A percentile compares a stretch with the other conserved stretches of the same genome.
These are phyloP conservation scores for Ricordea florida DNA, from an alignment of 92 coral and sea anemone species.

Conservation along the genomic window DNA sequence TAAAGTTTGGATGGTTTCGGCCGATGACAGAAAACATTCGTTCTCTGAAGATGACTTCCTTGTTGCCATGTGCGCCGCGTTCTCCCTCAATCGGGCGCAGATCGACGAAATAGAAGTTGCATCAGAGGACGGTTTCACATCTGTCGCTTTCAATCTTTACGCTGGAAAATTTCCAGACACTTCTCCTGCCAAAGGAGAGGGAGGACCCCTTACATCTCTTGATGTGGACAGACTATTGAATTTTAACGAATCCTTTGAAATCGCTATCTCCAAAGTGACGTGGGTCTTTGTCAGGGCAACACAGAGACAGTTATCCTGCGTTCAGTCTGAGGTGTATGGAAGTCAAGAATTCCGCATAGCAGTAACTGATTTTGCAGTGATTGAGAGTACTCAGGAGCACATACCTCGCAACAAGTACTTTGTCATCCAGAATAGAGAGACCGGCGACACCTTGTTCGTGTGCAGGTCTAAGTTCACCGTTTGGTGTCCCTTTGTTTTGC, in stretches of 20 bases:
- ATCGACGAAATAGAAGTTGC: slow-evolving; percentile 14
- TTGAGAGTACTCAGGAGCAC: slow-evolving; percentile 22
- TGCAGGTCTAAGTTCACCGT: slow-evolving; percentile 64
- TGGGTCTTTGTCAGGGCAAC: slow-evolving; percentile 72
- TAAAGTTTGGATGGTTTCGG: slow-evolving; percentile 68
- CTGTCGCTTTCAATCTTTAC: slow-evolving; percentile 49
- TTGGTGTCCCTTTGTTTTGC: slow-evolving; percentile 52
- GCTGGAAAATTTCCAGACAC: slow-evolving; percentile 1
- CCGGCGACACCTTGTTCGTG: slow-evolving; percentile 10
- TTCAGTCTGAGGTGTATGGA: slow-evolving; percentile 24
- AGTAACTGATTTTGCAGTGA: slow-evolving; percentile 1
- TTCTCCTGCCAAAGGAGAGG: background rate
- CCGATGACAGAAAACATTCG: slow-evolving; percentile 10
- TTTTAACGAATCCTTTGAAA: slow-evolving; percentile 56
- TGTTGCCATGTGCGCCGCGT: slow-evolving; percentile 22
- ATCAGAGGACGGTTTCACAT: slow-evolving; percentile 18
- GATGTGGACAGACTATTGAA: slow-evolving; percentile 23
- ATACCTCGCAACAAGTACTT: slow-evolving; percentile 43
- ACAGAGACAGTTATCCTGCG: slow-evolving; percentile 65
- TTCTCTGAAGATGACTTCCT: slow-evolving; percentile 40
- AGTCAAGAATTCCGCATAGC: slow-evolving; percentile 44
- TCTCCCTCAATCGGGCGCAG: slow-evolving; percentile 37
- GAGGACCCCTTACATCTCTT: background rate
- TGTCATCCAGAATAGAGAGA: background rate
- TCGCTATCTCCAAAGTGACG: slow-evolving; percentile 22